Conservation (phyloP, 2,888 invertebrate genomes). For the Campaea margaritaria region DNA sequence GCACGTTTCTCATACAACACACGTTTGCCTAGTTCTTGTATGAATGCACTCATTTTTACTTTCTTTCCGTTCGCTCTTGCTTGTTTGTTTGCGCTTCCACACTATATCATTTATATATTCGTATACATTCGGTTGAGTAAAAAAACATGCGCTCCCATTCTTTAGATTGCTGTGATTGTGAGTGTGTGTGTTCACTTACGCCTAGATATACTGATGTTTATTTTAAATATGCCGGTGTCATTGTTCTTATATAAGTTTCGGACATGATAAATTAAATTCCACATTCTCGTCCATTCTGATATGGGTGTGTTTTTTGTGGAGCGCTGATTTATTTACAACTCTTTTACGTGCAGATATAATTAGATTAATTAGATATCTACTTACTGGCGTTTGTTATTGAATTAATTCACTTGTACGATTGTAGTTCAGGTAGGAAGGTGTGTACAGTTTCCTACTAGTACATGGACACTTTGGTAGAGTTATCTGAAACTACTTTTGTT, state of each 20-base stretch:
- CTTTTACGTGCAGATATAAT: too few relatives aligned
- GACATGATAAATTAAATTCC: neutral
- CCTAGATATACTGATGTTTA: too few relatives aligned
- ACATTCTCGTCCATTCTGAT: too few relatives aligned
- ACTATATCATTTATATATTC: constrained; percentile 38
- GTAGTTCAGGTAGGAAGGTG: neutral
- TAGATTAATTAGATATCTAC: too few relatives aligned
- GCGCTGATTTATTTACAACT: too few relatives aligned
- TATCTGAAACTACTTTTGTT: neutral
- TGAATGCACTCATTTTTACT: constrained; percentile 83
- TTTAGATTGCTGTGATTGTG: too few relatives aligned
- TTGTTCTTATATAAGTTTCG: too few relatives aligned
- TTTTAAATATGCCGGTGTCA: too few relatives aligned
- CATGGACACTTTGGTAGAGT: neutral
- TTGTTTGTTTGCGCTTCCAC: constrained; percentile 61
- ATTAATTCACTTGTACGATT: neutral
- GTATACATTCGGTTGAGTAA: constrained; percentile 46
- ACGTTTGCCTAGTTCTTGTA: constrained; percentile 79
- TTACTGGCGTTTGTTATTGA: too few relatives aligned
- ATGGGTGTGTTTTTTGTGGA: too few relatives aligned
- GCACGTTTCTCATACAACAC: constrained; percentile 70
- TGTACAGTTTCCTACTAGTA: too few relatives aligned
- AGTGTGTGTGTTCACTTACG: too few relatives aligned
- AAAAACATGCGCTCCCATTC: constrained; percentile 47
- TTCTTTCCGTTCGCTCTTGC: constrained; percentile 83